Evolutionary conservation across 2,888 invertebrate genomes (phyloP), one percentile per base, ranked within the genome.

Genomic region (Heliconius aoede): DNA sequence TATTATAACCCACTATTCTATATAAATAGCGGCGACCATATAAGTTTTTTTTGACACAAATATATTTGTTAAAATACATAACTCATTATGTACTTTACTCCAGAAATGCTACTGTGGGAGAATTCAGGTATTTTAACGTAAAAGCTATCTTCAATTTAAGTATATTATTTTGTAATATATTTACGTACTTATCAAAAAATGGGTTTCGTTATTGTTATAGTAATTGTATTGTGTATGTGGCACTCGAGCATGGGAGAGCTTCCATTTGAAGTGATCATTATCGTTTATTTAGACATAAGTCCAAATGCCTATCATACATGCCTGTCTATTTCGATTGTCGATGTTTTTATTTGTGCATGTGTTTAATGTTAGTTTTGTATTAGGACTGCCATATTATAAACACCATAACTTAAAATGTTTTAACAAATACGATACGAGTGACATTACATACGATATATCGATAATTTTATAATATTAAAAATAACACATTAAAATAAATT

Each of bases 311-410:
- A 4, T 24, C 60, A 15, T 60, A 55, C 71, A 71, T 71, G 58
- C 58, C 8, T 40, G 32, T 58, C 9, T 28, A 28, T 28, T 26
- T 30, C 26, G n/a, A n/a, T n/a, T 30, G 64, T 36, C 65, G 13
- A 15, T 55, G 15, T 36, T 40, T 51, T 55, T n/a, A 62, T 71
- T 36, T 69, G 28, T 40, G 76, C 78, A 75, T 80, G 79, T 82
- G 78, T 82, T 80, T 83, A 85, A 83, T 86, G 84, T 85, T 77
- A 80, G 84, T 86, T 82, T 90, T 87, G 32, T 72, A 32, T 28
- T 61, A 36, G 72, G 60, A 60, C 36, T 61, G 72, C 58, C 26
- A 72, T 36, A 18, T 40, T 72, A 60, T 26, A 72, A 28, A 46
- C 7, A 46, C 1, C 21, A 21, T 36, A 36, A 9, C 3, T 18